Evolutionary conservation across 2,113 vertebrate genomes (phyloP).

Genomic region (Clarias gariepinus): DNA sequence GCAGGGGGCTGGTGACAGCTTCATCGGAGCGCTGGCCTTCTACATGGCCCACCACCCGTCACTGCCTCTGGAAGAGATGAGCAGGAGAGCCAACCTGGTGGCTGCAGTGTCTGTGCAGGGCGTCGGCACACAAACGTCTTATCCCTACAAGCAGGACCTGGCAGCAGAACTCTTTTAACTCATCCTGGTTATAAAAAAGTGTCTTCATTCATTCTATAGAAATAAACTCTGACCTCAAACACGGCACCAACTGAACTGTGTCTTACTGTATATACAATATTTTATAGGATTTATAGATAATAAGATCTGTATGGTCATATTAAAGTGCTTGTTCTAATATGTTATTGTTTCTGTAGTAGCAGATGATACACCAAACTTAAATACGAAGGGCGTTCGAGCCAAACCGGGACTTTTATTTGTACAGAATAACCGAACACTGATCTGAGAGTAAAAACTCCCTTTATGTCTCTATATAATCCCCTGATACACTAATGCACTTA

Average conservation of each 20-base stretch:
- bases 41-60: conserved; percentile 85
- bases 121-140: conserved; percentile 88
- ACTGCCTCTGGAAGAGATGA: conserved; percentile 87
- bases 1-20: conserved; percentile 97
- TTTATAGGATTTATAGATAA: no score
- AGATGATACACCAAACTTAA: no score
- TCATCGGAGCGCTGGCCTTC: conserved; percentile 91
- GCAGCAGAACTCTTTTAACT: conserved; percentile 78
- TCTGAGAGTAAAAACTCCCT: no score
- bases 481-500: no score
- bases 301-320: neutral
- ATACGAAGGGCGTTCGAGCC: no score
- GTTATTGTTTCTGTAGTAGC: no score
- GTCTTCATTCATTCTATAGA: neutral
- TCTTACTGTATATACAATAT: neutral
- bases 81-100: conserved; percentile 82
- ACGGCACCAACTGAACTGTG: neutral
- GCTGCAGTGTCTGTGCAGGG: conserved; percentile 83
- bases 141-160: conserved; percentile 80
- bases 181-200: no score
- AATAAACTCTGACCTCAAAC: neutral
- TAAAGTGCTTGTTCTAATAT: no score
- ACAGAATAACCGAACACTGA: no score
- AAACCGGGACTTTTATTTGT: no score
- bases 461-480: no score